Conservation (phyloP, 2,888 invertebrate genomes). For the Crocallis elinguaria region DNA sequence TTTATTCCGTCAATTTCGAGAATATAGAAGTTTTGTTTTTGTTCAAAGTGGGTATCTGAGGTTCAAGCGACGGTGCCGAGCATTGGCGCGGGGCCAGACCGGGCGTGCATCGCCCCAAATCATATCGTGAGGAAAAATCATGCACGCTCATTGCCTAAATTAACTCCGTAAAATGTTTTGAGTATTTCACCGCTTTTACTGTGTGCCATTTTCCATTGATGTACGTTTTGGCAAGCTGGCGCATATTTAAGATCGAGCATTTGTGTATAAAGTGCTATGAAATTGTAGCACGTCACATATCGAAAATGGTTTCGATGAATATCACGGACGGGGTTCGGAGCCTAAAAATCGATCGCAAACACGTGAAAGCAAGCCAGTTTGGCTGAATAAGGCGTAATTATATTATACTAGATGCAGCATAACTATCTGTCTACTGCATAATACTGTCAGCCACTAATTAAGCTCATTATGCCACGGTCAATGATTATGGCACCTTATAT, state of each 20-base stretch:
- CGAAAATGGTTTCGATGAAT: no score
- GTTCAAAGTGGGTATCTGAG: slow-evolving; percentile 4
- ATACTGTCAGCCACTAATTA: slow-evolving; percentile 33
- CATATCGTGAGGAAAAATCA: slow-evolving; percentile 25
- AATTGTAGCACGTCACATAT: no score
- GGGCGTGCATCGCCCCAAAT: slow-evolving; percentile 28
- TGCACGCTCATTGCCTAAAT: slow-evolving; percentile 30
- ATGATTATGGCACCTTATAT: slow-evolving; percentile 32
- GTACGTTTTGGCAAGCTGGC: neutral
- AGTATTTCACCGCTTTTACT: slow-evolving; percentile 7
- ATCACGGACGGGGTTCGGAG: no score
- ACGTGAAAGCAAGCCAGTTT: no score
- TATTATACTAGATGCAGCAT: neutral
- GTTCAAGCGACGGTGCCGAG: slow-evolving; percentile 11
- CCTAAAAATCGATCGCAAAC: no score
- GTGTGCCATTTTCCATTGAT: neutral
- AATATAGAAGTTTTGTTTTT: slow-evolving; percentile 18
- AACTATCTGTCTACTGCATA: neutral
- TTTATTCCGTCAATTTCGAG: neutral
- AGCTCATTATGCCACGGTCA: slow-evolving; percentile 38
- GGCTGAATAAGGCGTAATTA: no score
- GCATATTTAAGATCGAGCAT: neutral
- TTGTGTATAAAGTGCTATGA: no score
- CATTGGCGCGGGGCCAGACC: slow-evolving; percentile 32
- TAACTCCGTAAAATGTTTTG: slow-evolving; percentile 12